phyloP scores from a whole-genome alignment of 1,140 invertebrate genomes.

The Stegodyphus dumicola region DNA sequence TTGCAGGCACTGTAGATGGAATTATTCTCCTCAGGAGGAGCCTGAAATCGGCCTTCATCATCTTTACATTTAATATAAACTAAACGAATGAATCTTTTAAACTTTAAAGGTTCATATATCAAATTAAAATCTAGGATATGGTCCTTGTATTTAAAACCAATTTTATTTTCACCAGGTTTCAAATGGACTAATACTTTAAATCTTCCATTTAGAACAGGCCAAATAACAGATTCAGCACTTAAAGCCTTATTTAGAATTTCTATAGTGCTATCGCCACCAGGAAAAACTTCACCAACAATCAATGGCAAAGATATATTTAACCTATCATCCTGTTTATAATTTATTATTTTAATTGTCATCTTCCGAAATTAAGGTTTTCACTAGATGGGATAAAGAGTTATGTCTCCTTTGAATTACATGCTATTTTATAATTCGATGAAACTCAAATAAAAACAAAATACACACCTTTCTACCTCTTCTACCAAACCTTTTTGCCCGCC shows the following conservation, averaged over 20 bases:
- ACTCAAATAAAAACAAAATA: too few species aligned
- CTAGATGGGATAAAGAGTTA: too few species aligned
- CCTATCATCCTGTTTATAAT: conserved; percentile 26
- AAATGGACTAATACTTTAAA: conserved; percentile 45
- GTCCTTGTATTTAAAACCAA: conserved; percentile 30
- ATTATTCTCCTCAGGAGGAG: conserved; percentile 76
- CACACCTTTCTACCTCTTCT: too few species aligned
- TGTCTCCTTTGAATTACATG: too few species aligned
- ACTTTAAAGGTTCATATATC: conserved; percentile 58
- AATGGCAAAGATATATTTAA: conserved; percentile 35
- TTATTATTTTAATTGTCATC: conserved; percentile 39
- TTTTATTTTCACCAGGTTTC: conserved; percentile 37
- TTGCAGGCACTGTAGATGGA: conserved; percentile 80
- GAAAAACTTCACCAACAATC: conserved; percentile 34
- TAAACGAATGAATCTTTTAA: conserved; percentile 67
- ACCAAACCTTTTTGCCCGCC: too few species aligned
- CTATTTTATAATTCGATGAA: too few species aligned
- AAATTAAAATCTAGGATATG: conserved; percentile 1
- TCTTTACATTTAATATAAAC: conserved; percentile 70
- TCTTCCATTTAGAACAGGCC: conserved; percentile 48
- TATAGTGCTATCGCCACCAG: conserved; percentile 19
- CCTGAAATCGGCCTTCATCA: conserved; percentile 83
- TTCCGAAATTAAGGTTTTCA: not conserved
- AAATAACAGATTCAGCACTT: not conserved
- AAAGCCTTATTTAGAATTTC: conserved; percentile 15